phyloP scores from a whole-genome alignment of 2,113 vertebrate species.

The Malurus melanocephalus region DNA sequence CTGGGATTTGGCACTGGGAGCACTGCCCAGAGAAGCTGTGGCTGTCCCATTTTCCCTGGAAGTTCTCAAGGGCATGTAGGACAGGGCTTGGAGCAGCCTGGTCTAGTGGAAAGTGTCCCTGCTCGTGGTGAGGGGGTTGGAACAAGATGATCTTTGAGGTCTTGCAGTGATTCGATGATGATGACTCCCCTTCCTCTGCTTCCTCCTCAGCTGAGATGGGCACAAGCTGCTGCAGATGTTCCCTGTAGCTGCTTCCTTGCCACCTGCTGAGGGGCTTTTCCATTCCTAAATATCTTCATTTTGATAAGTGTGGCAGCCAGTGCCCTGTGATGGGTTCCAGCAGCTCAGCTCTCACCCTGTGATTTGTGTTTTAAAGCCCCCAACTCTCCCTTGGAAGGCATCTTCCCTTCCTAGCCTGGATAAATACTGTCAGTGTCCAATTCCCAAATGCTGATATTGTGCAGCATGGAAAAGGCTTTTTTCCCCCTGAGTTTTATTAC shows the following conservation, averaged over 20 bases:
- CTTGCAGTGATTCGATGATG: neutral
- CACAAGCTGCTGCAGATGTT: neutral
- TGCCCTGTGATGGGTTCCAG: neutral
- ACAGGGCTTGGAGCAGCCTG: neutral
- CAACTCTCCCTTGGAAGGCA: constrained; percentile 11
- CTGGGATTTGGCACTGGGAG: neutral
- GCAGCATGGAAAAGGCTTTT: constrained; percentile 62
- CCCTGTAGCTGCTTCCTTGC: neutral
- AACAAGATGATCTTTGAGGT: neutral
- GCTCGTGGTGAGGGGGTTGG: neutral
- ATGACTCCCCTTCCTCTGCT: neutral
- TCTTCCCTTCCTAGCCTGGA: constrained; percentile 21
- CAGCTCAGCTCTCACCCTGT: neutral
- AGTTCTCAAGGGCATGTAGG: neutral
- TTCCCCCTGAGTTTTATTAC: constrained; percentile 56
- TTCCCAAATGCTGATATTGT: constrained; percentile 59
- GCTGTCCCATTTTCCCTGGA: neutral
- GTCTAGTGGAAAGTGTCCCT: no score
- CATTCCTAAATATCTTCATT: neutral
- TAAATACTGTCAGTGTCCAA: constrained; percentile 57
- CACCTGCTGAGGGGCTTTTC: neutral
- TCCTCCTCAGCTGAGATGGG: neutral
- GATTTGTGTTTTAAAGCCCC: neutral
- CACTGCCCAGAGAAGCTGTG: accelerated
- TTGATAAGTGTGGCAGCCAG: neutral